Evolutionary conservation across 2,797 vertebrate species (phyloP), one percentile per base, ranked within the genome.

Genomic region (Ispidina picta): DNA sequence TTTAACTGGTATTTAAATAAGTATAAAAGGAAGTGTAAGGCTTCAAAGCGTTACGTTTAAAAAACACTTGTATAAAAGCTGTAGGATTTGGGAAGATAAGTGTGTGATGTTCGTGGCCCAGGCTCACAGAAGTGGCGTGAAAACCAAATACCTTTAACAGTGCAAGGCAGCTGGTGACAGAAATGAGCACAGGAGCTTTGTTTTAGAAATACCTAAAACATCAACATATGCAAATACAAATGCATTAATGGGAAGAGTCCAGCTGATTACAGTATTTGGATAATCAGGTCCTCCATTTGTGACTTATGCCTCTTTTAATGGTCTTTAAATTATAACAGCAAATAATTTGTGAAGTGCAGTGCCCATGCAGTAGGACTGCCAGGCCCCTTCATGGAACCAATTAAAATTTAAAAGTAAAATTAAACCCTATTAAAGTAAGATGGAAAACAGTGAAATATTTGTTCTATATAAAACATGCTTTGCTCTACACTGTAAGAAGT

Each of bases 341-440:
- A 92, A 22, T n/a, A 92, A 88, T 93, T 80, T 81, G 85, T 68
- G 79, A 78, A 10, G 29, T 48, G 62, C 33, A 28, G 69, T 92
- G 80, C 81, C 92, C 86, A 14, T 94, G 92, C 80, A 68, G 74
- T 39, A 75, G 73, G 84, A 86, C 86, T 91, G 90, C 54, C 48
- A 73, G 90, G 82, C 70, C 94, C 66, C 89, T 91, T 94, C 49
- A 28, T 33, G 33, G 93, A 94, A 90, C 92, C 87, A 94, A 96
- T 93, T 95, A 93, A 89, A 95, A 95, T 89, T 89, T 93, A 88
- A 93, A 96, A 94, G 94, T 91, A 85, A 93, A 83, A 82, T 96
- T 89, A 97, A 96, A 95, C 93, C 84, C 80, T 94, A 89, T 95
- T 96, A 94, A 96, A 97, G 83, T 80, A 93, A 89, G 89, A 94